These are phyloP conservation scores for Pipa parva DNA, from an alignment of 2,113 vertebrate species.

Conservation along the genomic window DNA sequence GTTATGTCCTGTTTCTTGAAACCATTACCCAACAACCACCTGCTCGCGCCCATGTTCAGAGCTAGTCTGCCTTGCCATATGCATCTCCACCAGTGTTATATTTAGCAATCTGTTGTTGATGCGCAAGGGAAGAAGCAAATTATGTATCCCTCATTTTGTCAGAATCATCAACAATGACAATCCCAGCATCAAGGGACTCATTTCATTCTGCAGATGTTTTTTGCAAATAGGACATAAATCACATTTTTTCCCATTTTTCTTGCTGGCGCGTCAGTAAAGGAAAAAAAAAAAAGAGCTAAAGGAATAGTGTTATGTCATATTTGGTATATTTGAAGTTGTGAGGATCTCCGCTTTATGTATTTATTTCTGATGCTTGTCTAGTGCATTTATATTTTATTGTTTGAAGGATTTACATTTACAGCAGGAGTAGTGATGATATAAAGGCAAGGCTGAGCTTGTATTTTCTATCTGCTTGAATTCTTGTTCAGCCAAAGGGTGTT, in stretches of 20 bases:
- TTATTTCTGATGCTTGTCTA: constrained; percentile 39
- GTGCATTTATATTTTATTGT: not conserved
- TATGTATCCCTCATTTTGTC: constrained; percentile 76
- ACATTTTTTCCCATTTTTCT: constrained; percentile 49
- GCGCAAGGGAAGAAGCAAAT: constrained; percentile 68
- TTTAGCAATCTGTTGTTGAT: constrained; percentile 72
- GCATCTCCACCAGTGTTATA: constrained; percentile 71
- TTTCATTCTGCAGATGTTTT: constrained; percentile 75
- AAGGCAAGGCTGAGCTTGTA: too few relatives aligned
- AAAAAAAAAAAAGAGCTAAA: constrained; percentile 51
- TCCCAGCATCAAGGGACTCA: constrained; percentile 73
- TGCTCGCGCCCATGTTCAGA: constrained; percentile 64
- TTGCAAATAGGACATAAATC: constrained; percentile 68
- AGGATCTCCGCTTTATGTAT: constrained; percentile 47
- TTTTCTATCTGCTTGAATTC: too few relatives aligned
- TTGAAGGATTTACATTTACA: not conserved
- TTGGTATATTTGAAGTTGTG: constrained; percentile 45
- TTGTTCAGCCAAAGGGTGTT: too few relatives aligned
- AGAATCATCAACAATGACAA: constrained; percentile 78
- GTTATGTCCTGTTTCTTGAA: constrained; percentile 65
- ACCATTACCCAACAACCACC: constrained; percentile 64
- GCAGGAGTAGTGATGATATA: too few relatives aligned
- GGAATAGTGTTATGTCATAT: constrained; percentile 55
- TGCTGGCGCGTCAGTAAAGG: constrained; percentile 46
- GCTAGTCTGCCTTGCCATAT: constrained; percentile 63